phyloP scores from a whole-genome alignment of 2,888 invertebrate genomes.

The Punctoribates punctum region DNA sequence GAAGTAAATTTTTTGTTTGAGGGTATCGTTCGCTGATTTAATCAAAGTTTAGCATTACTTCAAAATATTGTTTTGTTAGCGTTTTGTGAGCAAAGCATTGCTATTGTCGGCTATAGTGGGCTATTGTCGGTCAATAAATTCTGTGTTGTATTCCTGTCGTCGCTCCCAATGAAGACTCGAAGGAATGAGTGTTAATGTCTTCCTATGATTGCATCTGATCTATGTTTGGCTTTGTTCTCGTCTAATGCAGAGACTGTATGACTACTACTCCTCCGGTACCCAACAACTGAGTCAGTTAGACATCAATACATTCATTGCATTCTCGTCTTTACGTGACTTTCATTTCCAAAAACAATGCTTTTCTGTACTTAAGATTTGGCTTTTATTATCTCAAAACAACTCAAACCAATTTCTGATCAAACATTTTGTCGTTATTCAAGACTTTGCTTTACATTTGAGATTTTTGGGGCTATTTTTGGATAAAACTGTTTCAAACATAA shows the following conservation, averaged over 20 bases:
- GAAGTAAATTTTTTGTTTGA: no score
- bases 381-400: background rate
- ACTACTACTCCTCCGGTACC: background rate
- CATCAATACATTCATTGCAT: slow-evolving; percentile 31
- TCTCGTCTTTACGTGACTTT: slow-evolving; percentile 14
- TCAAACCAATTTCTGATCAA: background rate
- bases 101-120: background rate
- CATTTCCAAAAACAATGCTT: slow-evolving; percentile 9
- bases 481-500: no score
- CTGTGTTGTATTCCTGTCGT: slow-evolving; percentile 8
- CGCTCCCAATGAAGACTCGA: background rate
- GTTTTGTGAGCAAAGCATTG: background rate
- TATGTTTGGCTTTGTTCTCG: background rate
- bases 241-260: slow-evolving; percentile 19
- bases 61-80: background rate
- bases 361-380: background rate
- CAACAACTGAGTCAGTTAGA: no score
- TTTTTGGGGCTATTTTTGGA: background rate
- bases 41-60: slow-evolving; percentile 7
- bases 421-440: background rate
- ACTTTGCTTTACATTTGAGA: background rate
- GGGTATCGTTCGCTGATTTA: background rate
- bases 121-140: background rate
- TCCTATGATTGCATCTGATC: slow-evolving; percentile 25
- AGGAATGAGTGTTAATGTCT: slow-evolving; percentile 35